Evolutionary conservation across 1,140 invertebrate genomes (phyloP), one percentile per base, ranked within the genome.

Genomic region (Paramacrobiotus metropolitanus): DNA sequence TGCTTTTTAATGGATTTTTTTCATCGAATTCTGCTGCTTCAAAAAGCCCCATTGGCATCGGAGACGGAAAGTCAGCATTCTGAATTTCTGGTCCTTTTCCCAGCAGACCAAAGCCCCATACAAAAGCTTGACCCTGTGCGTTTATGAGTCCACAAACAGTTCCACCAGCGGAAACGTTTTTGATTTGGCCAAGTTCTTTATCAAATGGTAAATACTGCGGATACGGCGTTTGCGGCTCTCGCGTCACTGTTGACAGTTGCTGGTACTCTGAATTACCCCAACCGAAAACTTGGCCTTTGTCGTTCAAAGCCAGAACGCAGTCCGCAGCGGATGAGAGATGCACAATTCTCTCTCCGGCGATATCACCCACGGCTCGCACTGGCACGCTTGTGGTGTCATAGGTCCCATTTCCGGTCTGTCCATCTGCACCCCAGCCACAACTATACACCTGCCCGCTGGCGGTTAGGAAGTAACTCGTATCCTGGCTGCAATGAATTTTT

Each of bases 211-310:
- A 67, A 65, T 82, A 74, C 18, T 76, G 78, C 0, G 90, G 83
- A 45, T 78, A 77, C 69, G 83, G 71, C 21, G 77, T 66, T 65
- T 78, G 72, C 59, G 64, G 69, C 59, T 68, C 67, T 59, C 68
- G 65, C 15, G 65, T 68, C 3, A 65, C 68, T 18, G 64, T 61
- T 34, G 76, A 68, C 31, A 97, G 73, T 71, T 96, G 91, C 1
- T 80, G 80, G 70, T 94, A 95, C 74, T 97, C 93, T 1, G 85
- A 84, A 71, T 93, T 96, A 24, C 93, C 92, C 91, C 92, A 97
- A 0, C 90, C 91, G 77, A 94, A 96, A 1, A 94, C 77, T 68
- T 93, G 85, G 21, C 91, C 91, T 70, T 83, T 82, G 66, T 91
- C 88, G 86, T 71, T 60, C 77, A 73, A 73, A 29, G 90, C 92